Evolutionary conservation across 2,888 invertebrate genomes (phyloP).

Genomic region (Malacosoma neustria): DNA sequence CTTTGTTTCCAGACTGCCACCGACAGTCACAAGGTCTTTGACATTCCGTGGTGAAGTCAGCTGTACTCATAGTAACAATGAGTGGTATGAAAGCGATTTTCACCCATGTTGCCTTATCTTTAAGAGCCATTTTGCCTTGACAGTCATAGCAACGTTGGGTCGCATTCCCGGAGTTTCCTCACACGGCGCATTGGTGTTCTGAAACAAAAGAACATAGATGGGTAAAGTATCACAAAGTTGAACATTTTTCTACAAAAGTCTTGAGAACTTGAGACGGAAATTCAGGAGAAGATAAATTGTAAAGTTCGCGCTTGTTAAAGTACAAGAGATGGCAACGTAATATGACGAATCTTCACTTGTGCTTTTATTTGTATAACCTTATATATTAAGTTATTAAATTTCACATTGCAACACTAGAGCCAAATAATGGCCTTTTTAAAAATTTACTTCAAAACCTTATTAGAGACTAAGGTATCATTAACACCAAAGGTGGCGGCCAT

Average conservation of each 20-base stretch:
- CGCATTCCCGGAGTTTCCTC: slow-evolving; percentile 53
- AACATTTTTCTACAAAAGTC: slow-evolving; percentile 10
- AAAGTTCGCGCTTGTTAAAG: background rate
- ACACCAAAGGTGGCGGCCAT: background rate
- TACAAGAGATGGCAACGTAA: too few relatives aligned
- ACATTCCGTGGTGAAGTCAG: slow-evolving; percentile 78
- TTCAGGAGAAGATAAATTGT: background rate
- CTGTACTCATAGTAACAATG: slow-evolving; percentile 46
- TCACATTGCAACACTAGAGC: too few relatives aligned
- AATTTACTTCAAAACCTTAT: too few relatives aligned
- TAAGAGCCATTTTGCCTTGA: slow-evolving; percentile 65
- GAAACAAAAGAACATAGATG: slow-evolving; percentile 34
- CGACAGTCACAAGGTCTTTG: slow-evolving; percentile 85
- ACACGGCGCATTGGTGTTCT: slow-evolving; percentile 53
- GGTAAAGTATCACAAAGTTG: too few relatives aligned
- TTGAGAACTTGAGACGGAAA: slow-evolving; percentile 5
- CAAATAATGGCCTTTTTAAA: background rate
- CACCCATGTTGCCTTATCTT: slow-evolving; percentile 67
- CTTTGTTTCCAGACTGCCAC: slow-evolving; percentile 90
- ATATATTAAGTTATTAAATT: too few relatives aligned
- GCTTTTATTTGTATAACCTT: too few relatives aligned
- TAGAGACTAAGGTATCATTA: too few relatives aligned
- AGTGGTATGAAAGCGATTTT: slow-evolving; percentile 48
- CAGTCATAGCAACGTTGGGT: slow-evolving; percentile 60
- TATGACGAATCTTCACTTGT: too few relatives aligned